Percentiles rank a stretch among this genome's conserved stretches.
Conservation (phyloP, 2,113 vertebrate genomes). For the Oncorhynchus nerka region DNA sequence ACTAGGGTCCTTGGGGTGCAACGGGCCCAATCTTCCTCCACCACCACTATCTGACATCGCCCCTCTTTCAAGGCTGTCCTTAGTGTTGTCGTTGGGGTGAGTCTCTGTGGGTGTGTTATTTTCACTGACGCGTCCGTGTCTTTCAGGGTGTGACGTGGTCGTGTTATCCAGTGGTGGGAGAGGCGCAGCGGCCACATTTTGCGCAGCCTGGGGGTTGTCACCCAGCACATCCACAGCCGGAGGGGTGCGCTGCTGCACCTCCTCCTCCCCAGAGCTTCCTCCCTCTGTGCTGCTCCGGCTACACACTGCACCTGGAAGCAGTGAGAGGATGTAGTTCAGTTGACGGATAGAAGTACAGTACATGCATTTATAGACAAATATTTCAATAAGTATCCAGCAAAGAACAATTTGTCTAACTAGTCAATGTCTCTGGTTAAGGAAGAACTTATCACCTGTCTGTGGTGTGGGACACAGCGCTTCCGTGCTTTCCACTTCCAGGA, state of each 20-base stretch:
- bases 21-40: constrained; percentile 41
- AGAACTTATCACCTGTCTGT: constrained; percentile 76
- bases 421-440: too few species aligned
- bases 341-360: too few species aligned
- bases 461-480: constrained; percentile 84
- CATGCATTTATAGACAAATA: too few species aligned
- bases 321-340: background rate
- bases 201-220: constrained; percentile 81
- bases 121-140: constrained; percentile 47
- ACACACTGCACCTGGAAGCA: constrained; percentile 74
- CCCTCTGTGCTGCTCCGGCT: constrained; percentile 70
- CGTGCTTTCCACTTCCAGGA: constrained; percentile 83
- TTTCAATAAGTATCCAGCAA: too few species aligned
- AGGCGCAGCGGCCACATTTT: constrained; percentile 87
- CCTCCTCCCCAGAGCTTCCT: constrained; percentile 71
- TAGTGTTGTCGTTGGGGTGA: constrained; percentile 34
- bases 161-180: constrained; percentile 54
- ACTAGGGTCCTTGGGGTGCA: constrained; percentile 53
- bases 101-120: constrained; percentile 41
- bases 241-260: constrained; percentile 84
- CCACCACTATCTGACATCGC: constrained; percentile 27
- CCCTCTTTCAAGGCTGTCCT: constrained; percentile 42
- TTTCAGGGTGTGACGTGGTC: constrained; percentile 58
- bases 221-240: constrained; percentile 85
- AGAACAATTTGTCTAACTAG: too few species aligned